Evolutionary conservation across 2,888 invertebrate genomes (phyloP).

Genomic region (Nomada ruficornis): DNA sequence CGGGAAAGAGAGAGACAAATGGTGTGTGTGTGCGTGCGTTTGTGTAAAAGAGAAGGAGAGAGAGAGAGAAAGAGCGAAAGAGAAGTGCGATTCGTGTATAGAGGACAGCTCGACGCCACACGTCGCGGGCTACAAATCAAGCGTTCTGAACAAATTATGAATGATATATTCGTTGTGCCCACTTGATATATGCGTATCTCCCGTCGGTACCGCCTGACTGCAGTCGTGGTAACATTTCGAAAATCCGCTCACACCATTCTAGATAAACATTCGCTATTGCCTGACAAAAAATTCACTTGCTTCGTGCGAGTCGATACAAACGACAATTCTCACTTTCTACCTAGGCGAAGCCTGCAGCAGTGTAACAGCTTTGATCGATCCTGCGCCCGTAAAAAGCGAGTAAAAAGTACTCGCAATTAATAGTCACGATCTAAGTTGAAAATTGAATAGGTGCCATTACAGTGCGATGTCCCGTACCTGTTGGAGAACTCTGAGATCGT

Average conservation of each 20-base stretch:
- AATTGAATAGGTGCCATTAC: too few relatives aligned
- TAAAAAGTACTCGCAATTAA: too few relatives aligned
- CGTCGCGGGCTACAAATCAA: slow-evolving; percentile 83
- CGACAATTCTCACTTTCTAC: neutral
- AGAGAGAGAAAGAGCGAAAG: slow-evolving; percentile 46
- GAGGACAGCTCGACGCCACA: slow-evolving; percentile 81
- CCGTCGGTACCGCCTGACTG: slow-evolving; percentile 71
- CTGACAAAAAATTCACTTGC: slow-evolving; percentile 5
- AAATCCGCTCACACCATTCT: slow-evolving; percentile 66
- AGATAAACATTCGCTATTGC: slow-evolving; percentile 58
- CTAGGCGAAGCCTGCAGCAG: neutral
- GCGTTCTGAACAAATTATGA: slow-evolving; percentile 84
- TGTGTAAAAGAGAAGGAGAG: slow-evolving; percentile 27
- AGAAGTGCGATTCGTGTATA: slow-evolving; percentile 55
- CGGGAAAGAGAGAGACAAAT: slow-evolving; percentile 46
- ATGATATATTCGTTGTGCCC: slow-evolving; percentile 83
- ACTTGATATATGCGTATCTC: slow-evolving; percentile 82
- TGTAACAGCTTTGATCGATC: too few relatives aligned
- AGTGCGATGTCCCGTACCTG: too few relatives aligned
- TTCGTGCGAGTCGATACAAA: neutral
- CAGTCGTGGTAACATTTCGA: slow-evolving; percentile 62
- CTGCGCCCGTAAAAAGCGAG: too few relatives aligned
- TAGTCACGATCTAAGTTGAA: too few relatives aligned
- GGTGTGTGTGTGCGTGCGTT: too few relatives aligned
- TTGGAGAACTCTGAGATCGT: too few relatives aligned